These are phyloP conservation scores for Aleiodes leptofemur DNA, from an alignment of 2,888 invertebrate species.

Conservation along the genomic window DNA sequence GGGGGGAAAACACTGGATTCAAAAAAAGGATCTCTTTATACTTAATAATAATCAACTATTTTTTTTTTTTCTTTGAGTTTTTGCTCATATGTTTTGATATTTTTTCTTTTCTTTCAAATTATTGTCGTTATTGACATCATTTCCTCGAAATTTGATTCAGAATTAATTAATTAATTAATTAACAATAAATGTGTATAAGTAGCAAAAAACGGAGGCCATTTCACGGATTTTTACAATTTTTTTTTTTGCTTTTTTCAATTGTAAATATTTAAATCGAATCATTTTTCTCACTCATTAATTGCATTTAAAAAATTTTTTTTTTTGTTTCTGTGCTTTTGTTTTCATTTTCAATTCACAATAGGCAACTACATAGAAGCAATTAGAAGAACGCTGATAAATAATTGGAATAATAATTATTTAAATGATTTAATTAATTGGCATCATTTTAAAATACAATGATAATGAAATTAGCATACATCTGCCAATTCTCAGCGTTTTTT, in stretches of 20 bases:
- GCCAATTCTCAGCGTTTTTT: too few species aligned
- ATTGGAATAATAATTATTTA: background rate
- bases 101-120: constrained; percentile 51
- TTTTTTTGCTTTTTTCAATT: constrained; percentile 26
- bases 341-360: constrained; percentile 39
- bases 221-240: too few species aligned
- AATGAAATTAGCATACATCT: too few species aligned
- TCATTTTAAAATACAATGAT: too few species aligned
- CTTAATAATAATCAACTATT: constrained; percentile 33
- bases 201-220: constrained; percentile 3
- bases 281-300: constrained; percentile 46
- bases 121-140: constrained; percentile 49
- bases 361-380: constrained; percentile 37
- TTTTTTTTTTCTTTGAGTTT: constrained; percentile 47
- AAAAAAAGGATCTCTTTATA: constrained; percentile 9
- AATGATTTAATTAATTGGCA: background rate
- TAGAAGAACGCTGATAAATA: constrained; percentile 26
- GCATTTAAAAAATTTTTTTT: constrained; percentile 48
- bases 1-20: constrained; percentile 26
- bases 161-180: constrained; percentile 44
- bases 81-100: constrained; percentile 51
- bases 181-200: constrained; percentile 40
- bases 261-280: background rate
- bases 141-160: constrained; percentile 39
- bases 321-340: too few species aligned